phyloP scores from a whole-genome alignment of 2,888 invertebrate genomes.

The Leptinotarsa peninsularis region DNA sequence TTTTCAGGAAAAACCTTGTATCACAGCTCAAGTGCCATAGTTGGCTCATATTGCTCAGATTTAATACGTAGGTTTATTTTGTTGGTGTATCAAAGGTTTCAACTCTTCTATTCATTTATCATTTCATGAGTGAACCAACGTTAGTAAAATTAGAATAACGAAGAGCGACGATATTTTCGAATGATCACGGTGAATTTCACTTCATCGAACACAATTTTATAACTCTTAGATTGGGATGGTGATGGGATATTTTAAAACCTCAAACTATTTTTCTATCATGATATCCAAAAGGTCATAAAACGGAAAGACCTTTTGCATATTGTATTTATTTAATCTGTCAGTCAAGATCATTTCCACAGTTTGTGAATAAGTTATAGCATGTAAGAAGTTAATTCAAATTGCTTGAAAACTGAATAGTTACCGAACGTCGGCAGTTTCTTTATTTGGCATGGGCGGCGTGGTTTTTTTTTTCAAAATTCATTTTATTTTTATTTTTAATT shows the following conservation, averaged over 20 bases:
- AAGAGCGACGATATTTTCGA: slow-evolving; percentile 20
- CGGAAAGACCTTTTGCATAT: slow-evolving; percentile 18
- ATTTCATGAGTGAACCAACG: background rate
- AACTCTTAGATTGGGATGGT: slow-evolving; percentile 48
- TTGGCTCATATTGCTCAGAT: slow-evolving; percentile 55
- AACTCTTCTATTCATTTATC: background rate
- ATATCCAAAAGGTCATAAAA: slow-evolving; percentile 20
- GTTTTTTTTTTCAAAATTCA: no score
- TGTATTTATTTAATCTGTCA: background rate
- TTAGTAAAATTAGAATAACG: slow-evolving; percentile 11
- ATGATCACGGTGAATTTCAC: background rate
- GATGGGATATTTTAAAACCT: slow-evolving; percentile 46
- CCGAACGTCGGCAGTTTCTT: no score
- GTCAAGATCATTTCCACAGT: background rate
- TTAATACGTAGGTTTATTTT: slow-evolving; percentile 39
- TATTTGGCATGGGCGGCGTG: no score
- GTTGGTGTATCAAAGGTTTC: slow-evolving; percentile 23
- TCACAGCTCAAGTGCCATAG: slow-evolving; percentile 53
- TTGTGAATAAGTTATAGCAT: background rate
- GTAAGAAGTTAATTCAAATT: no score
- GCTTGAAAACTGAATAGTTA: no score
- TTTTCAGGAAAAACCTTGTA: slow-evolving; percentile 24
- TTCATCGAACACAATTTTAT: slow-evolving; percentile 41
- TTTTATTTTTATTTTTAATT: no score
- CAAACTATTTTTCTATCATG: slow-evolving; percentile 8